Base-by-base conservation (phyloP, 2,888 invertebrate species). In the Trissoscelio sp. region DNA sequence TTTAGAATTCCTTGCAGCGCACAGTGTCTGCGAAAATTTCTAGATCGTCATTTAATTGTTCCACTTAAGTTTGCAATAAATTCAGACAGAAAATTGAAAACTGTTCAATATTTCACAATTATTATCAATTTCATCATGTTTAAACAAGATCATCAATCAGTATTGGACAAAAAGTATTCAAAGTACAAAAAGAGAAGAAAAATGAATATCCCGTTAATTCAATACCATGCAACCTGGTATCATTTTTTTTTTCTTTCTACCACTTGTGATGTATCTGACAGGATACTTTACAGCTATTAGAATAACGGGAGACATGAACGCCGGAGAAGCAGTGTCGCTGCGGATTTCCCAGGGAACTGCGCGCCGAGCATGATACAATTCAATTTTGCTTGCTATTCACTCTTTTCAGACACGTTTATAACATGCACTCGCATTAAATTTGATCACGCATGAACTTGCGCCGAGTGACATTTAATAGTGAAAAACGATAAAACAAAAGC, bases 231-330 rank as follows among this genome's bases (percentile, higher is more conserved):
- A 34, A 60, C 28, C 39, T 28, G 20, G 18, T 20, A 14, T 9
- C 1, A 51, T 55, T 53, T 78, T 74, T 70, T 70, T 62, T 24
- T 14, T 46, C 18, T 46, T 62, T 11, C 11, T n/a, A 18, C 42
- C 20, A 58, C 51, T 58, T 39, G 57, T 37, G 39, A 77, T 73
- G 60, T 57, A 51, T 70, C 69, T 67, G 74, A 62, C 72, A 58
- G 34, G 67, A 62, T 81, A 67, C 78, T 81, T 77, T 73, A 77
- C 70, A 55, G 69, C 86, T 86, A 87, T 87, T 85, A 86, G 85
- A 86, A 86, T 89, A 88, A 88, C 88, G 88, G 88, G 88, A 88
- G 88, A 87, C 84, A 83, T 69, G 80, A 87, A 87, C 83, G 86
- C 81, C 79, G 69, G 84, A 37, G 79, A 83, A 79, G 83, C 84